A percentile compares a stretch with the other conserved stretches of the same genome.
Evolutionary conservation across 2,888 invertebrate species (phyloP).

Genomic region (Matsumyia berberina): DNA sequence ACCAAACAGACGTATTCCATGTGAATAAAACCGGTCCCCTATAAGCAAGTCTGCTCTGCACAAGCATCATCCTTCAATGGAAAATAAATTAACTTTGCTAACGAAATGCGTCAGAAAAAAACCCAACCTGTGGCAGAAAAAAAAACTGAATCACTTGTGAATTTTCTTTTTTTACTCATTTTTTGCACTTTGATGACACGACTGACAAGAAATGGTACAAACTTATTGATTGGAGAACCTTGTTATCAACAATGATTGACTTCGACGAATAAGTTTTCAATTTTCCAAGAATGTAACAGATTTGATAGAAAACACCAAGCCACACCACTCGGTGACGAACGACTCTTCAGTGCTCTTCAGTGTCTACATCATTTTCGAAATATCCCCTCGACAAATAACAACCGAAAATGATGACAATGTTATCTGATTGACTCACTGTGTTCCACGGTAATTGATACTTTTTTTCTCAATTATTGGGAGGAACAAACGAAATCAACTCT

Average conservation of each 20-base stretch:
- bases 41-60: background rate
- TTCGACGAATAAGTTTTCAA: background rate
- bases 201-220: background rate
- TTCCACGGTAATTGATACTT: background rate
- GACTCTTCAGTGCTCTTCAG: background rate
- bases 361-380: background rate
- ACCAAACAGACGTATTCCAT: constrained; percentile 20
- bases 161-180: background rate
- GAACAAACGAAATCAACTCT: constrained; percentile 1
- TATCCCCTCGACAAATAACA: background rate
- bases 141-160: constrained; percentile 30
- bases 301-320: background rate
- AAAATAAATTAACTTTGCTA: constrained; percentile 2
- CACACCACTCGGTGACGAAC: background rate
- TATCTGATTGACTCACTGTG: background rate
- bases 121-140: constrained; percentile 15
- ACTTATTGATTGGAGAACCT: background rate
- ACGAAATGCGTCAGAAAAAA: constrained; percentile 49
- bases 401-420: background rate
- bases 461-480: background rate
- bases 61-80: background rate
- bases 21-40: constrained; percentile 19
- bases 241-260: background rate
- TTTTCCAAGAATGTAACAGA: background rate
- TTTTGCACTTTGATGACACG: background rate